These are phyloP conservation scores for Eptatretus atami DNA, from an alignment of 2,797 vertebrate species.

Conservation along the genomic window DNA sequence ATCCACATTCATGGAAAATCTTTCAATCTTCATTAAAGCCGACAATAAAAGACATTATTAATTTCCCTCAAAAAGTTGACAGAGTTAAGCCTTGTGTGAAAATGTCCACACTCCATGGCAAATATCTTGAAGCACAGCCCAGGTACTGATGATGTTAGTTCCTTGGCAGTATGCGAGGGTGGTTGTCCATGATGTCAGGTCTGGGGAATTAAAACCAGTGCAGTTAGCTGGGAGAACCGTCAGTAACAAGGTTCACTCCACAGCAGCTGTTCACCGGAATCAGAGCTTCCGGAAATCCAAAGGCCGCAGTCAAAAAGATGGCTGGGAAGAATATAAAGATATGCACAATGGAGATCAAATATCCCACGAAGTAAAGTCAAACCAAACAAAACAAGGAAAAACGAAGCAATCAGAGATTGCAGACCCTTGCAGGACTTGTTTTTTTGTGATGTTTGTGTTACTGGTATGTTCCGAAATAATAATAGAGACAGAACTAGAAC, in stretches of 20 bases:
- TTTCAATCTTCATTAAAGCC: no score
- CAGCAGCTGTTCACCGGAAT: constrained; percentile 59
- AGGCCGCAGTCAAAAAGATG: constrained; percentile 57
- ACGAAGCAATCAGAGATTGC: no score
- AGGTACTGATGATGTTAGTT: constrained; percentile 62
- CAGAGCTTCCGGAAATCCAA: constrained; percentile 56
- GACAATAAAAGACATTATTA: no score
- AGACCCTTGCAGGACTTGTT: no score
- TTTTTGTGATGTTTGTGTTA: no score
- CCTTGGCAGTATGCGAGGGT: constrained; percentile 50
- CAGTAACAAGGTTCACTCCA: constrained; percentile 75
- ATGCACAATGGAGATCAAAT: not conserved
- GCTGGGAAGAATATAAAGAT: constrained; percentile 13
- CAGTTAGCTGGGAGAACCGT: constrained; percentile 56
- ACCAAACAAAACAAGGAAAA: no score
- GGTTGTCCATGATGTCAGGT: constrained; percentile 64
- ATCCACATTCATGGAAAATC: no score
- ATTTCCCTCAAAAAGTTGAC: no score
- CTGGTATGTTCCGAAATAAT: no score
- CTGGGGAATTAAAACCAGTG: constrained; percentile 70
- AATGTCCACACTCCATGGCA: constrained; percentile 32
- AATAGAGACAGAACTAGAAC: no score
- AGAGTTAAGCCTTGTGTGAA: no score
- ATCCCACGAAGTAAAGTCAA: no score
- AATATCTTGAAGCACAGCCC: constrained; percentile 76